phyloP scores from a whole-genome alignment of 1,140 invertebrate genomes.

The Holotrichia oblita region DNA sequence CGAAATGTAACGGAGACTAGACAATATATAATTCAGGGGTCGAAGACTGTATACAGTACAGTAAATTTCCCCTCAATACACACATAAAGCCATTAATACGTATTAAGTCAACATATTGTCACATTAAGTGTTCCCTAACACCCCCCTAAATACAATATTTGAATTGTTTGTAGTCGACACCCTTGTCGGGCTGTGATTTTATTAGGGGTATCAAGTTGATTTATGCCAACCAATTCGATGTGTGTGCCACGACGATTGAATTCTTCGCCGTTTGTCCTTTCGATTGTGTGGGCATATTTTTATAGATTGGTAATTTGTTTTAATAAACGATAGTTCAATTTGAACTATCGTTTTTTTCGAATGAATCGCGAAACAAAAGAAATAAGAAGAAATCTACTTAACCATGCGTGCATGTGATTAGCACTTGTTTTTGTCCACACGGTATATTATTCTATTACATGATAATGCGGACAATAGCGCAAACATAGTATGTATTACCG shows the following conservation, averaged over 20 bases:
- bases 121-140: conserved; percentile 43
- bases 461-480: not conserved
- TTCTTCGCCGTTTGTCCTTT: not conserved
- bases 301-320: not conserved
- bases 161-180: conserved; percentile 39
- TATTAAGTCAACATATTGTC: conserved; percentile 52
- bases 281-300: not conserved
- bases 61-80: conserved; percentile 33
- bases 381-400: conserved; percentile 1
- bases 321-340: not conserved
- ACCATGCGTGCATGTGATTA: not conserved
- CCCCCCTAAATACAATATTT: conserved; percentile 33
- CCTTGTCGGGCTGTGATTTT: conserved; percentile 33
- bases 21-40: not conserved
- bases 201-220: conserved; percentile 39
- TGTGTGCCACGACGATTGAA: not conserved
- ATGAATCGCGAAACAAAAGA: not conserved
- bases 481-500: not conserved
- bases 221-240: conserved; percentile 19
- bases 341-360: no score
- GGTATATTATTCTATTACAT: not conserved
- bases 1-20: not conserved
- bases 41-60: conserved; percentile 2
- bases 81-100: conserved; percentile 47
- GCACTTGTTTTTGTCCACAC: conserved; percentile 4